Conservation (phyloP, 2,888 invertebrate species). For the Hirtodrosophila trivittata region DNA sequence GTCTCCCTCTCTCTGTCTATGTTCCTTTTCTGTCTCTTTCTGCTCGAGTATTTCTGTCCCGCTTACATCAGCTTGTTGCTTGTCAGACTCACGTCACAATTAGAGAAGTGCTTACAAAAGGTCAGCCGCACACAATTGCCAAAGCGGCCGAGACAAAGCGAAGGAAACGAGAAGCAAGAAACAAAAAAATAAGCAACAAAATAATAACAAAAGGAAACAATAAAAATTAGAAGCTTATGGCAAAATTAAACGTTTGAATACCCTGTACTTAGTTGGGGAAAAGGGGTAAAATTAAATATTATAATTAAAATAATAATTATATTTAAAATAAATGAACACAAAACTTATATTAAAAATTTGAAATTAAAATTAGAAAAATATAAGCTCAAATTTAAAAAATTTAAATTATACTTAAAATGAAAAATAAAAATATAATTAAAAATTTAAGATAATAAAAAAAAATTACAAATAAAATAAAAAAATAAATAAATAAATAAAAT, state of each 20-base stretch:
- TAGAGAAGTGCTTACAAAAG: constrained; percentile 74
- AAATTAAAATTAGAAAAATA: no score
- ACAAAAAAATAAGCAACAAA: constrained; percentile 44
- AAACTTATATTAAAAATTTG: no score
- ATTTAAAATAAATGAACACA: no score
- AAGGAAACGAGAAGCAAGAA: constrained; percentile 33
- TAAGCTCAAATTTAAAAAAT: no score
- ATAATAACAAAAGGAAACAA: constrained; percentile 64
- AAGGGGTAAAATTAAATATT: neutral
- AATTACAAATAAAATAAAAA: no score
- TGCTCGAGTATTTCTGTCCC: constrained; percentile 2
- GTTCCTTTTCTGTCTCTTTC: neutral
- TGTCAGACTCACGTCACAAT: constrained; percentile 60
- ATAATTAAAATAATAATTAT: no score
- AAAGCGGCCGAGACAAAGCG: constrained; percentile 59
- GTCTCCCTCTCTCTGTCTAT: constrained; percentile 11
- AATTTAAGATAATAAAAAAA: no score
- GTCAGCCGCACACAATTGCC: constrained; percentile 66
- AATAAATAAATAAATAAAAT: no score
- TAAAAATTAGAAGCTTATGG: constrained; percentile 76
- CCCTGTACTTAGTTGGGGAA: constrained; percentile 10
- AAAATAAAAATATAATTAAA: no score
- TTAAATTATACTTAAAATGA: no score
- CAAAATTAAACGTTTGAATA: constrained; percentile 67
- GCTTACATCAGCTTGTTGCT: constrained; percentile 42